Evolutionary conservation across 2,797 vertebrate species (phyloP), one percentile per base, ranked within the genome.

Genomic region (Mus minutoides): DNA sequence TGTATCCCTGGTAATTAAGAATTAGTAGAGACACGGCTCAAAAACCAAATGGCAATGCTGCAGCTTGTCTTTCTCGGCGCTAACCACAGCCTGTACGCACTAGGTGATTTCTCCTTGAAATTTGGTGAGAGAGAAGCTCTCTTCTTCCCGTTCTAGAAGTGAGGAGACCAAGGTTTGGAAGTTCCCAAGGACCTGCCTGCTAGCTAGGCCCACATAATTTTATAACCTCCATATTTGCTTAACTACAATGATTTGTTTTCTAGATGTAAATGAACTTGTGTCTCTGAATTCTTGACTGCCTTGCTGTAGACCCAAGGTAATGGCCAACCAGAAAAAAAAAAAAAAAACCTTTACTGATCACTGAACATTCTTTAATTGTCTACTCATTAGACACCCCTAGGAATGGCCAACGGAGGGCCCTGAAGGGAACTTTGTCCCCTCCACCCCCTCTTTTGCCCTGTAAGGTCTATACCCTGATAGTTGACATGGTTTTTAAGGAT

Each of bases 181-280:
- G 8, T 58, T 78, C 52, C 83, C 37, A 37, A 71, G 56, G 77
- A 62, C 64, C 46, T 86, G 64, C 8, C 43, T 73, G 34, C n/a
- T 31, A 56, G 3, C 67, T 26, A 56, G n/a, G 49, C 67, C 85
- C 52, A 21, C 29, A 2, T 0, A 26, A 40, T 40, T 73, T 31
- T 73, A 52, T 73, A 71, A 87, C 17, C 49, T 73, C 9, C 24
- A 29, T 31, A 49, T 73, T 73, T 88, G 69, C 5, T 58, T 58
- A 58, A 75, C 49, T 73, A 29, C 62, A 87, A 19, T 29, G 71
- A 13, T 88, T 88, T 88, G 69, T 71, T 75, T 88, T 88, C 67
- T 58, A 75, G 52, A 43, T 40, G n/a, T 31, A 88, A 73, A 75
- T 22, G 3, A 69, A 56, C 26, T 31, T 58, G 52, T 31, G 10